A percentile compares a stretch with the other conserved stretches of the same genome.
These are phyloP conservation scores for Promerops cafer DNA, from an alignment of 2,113 vertebrate species.

Conservation along the genomic window DNA sequence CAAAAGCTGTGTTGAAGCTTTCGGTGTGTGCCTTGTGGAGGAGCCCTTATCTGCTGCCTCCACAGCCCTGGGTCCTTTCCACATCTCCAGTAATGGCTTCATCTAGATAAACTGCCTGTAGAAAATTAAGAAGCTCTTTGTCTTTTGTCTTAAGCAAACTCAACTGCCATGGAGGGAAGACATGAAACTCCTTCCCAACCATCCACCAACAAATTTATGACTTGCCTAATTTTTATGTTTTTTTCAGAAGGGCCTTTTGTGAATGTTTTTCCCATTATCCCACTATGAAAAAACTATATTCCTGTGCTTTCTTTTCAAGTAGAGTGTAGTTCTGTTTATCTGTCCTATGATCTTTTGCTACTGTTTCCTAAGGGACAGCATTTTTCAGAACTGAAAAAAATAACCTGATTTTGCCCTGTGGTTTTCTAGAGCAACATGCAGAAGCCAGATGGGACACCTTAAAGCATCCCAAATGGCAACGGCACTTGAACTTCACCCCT, in stretches of 20 bases:
- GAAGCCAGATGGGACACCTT: neutral
- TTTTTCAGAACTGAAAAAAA: neutral
- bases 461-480: neutral
- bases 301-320: neutral
- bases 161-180: neutral
- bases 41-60: neutral
- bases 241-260: neutral
- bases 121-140: neutral
- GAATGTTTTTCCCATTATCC: neutral
- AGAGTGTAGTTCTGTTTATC: neutral
- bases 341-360: neutral
- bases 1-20: neutral
- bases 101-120: neutral
- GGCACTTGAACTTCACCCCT: neutral
- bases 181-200: neutral
- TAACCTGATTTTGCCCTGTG: neutral
- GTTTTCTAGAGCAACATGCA: neutral
- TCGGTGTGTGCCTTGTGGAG: neutral
- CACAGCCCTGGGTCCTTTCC: neutral
- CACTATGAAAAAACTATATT: neutral
- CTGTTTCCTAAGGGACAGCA: neutral
- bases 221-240: neutral
- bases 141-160: neutral
- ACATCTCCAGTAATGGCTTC: neutral
- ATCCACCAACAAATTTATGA: neutral